phyloP scores from a whole-genome alignment of 2,797 vertebrate species.

The Tarsius wallacei region DNA sequence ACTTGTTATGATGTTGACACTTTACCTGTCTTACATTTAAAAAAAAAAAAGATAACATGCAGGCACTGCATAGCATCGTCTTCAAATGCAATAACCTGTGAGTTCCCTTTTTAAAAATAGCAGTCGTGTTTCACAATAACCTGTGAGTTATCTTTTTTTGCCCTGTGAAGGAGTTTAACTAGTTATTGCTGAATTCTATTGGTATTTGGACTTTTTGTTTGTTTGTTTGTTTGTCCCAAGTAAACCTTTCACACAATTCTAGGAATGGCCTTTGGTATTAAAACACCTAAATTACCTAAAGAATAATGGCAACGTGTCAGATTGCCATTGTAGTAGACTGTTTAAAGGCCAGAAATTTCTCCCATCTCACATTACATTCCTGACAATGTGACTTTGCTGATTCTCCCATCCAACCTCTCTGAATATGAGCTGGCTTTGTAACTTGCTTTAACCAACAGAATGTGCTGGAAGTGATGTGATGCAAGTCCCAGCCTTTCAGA shows the following conservation, averaged over 20 bases:
- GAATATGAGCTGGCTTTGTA: neutral
- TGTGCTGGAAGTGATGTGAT: neutral
- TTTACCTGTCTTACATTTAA: no score
- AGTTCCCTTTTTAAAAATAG: neutral
- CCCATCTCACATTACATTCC: neutral
- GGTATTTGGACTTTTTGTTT: neutral
- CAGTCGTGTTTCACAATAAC: neutral
- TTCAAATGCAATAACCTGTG: neutral
- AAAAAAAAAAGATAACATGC: neutral
- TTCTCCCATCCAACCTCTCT: neutral
- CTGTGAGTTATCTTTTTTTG: neutral
- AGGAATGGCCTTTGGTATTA: neutral
- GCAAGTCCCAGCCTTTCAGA: neutral
- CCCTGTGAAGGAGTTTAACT: neutral
- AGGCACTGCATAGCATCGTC: neutral
- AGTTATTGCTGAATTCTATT: neutral
- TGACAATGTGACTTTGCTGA: neutral
- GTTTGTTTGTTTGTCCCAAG: neutral
- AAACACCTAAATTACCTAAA: constrained; percentile 23
- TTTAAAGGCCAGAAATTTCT: constrained; percentile 1
- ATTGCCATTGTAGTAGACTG: neutral
- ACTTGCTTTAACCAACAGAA: neutral
- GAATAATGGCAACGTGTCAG: neutral
- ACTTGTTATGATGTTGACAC: no score
- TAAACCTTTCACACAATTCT: neutral